phyloP scores from a whole-genome alignment of 2,113 vertebrate species.

The Malurus melanocephalus region DNA sequence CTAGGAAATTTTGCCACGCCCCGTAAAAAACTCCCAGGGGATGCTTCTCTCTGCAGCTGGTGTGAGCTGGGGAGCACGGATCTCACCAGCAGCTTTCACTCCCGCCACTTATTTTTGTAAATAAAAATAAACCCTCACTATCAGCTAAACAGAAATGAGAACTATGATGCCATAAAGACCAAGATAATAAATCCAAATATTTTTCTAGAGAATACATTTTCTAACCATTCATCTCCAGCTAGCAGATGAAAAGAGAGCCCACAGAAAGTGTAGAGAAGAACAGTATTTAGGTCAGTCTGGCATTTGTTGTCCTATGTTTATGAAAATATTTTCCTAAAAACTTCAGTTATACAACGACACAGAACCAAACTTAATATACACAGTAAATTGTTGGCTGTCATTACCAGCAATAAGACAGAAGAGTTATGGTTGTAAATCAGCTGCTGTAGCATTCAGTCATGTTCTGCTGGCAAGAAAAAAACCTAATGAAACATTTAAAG shows the following conservation, averaged over 20 bases:
- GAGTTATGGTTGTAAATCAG: not conserved
- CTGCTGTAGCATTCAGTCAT: conserved; percentile 9
- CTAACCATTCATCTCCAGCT: not conserved
- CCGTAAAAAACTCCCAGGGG: not conserved
- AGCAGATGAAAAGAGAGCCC: not conserved
- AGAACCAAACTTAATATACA: not conserved
- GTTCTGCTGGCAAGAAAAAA: not conserved
- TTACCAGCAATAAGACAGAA: not conserved
- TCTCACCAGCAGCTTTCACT: not conserved
- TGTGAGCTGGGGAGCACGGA: not conserved
- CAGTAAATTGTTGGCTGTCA: conserved; percentile 5
- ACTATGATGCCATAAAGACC: not conserved
- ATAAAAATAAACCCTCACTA: not conserved
- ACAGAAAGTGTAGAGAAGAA: not conserved
- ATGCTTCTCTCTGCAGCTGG: not conserved
- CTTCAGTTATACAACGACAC: not conserved
- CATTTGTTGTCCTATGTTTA: not conserved
- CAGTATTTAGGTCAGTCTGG: not conserved
- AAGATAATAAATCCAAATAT: not conserved
- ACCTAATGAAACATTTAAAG: conserved; percentile 30
- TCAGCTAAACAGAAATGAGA: not conserved
- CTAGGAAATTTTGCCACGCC: not conserved
- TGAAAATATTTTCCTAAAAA: conserved; percentile 25
- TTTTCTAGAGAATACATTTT: not conserved
- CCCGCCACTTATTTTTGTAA: not conserved